Base-by-base conservation (phyloP, 2,113 vertebrate species). In the Brachypodius melanocephalos region DNA sequence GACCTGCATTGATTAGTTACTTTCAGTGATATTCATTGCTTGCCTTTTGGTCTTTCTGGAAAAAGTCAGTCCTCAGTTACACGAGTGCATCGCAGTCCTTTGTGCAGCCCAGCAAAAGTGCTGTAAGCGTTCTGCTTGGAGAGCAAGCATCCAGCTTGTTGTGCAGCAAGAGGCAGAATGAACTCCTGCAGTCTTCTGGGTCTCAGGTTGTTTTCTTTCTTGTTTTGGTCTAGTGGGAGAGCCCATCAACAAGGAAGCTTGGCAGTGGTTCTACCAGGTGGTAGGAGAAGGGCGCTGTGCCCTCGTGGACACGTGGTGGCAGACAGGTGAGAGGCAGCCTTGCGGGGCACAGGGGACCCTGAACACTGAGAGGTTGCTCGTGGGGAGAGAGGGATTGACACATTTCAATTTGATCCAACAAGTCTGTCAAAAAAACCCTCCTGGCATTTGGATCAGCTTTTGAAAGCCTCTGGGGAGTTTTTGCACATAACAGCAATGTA, bases 231-330 rank as follows among this genome's bases (percentile, higher is more conserved):
- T 94, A 99, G 99, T 99, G 92, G 99, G 99, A 83, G 99, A 99
- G 76, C 99, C 99, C 63, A 99, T 99, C 93, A 99, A 99, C 97
- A 97, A 98, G 0, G 99, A 99, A 94, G 99, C 99, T 16, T 99
- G 99, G 99, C 98, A 99, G 43, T 99, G 99, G 99, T 98, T 99
- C 94, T 96, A 98, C 95, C 92, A 96, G 2, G 98, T 99, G 73
- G 99, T 99, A 28, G 99, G 99, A 80, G 98, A 99, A 8, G 83
- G 98, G 69, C 98, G 96, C 46, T 99, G 99, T 75, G 98, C 98
- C 8, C 89, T 99, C 6, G 98, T 99, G 96, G 99, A 99, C 94
- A 99, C 99, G 0, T 99, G 99, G 99, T 99, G 99, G 99, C 99
- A 99, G 96, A 99, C 99, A 97, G 99, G 99, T 99, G 97, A 98